Conservation (phyloP, 2,888 invertebrate genomes). For the Eupsilia transversa region DNA sequence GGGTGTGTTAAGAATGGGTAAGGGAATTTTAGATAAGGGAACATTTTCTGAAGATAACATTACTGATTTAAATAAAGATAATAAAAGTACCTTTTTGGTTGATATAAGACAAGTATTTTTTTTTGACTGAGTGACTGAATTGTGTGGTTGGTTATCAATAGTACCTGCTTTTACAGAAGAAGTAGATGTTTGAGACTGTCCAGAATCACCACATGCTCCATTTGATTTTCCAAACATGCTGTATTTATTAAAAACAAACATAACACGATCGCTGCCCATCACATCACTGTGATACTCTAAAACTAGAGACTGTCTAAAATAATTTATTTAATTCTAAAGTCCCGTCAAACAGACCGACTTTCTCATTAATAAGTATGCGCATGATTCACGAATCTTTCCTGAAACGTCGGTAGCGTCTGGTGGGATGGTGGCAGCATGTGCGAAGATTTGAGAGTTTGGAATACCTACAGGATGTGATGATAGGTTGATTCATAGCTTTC, state of each 20-base stretch:
- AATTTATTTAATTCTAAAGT: constrained; percentile 14
- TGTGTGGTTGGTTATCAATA: too few relatives aligned
- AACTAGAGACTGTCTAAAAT: neutral
- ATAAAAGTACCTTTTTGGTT: neutral
- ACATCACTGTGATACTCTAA: neutral
- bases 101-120: too few relatives aligned
- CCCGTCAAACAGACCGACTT: constrained; percentile 53
- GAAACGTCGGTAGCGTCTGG: constrained; percentile 69
- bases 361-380: constrained; percentile 47
- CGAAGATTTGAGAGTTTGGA: constrained; percentile 65
- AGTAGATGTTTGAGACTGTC: too few relatives aligned
- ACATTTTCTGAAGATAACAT: neutral
- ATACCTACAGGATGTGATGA: constrained; percentile 78
- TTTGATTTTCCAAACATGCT: constrained; percentile 1
- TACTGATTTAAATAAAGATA: neutral
- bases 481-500: constrained; percentile 66
- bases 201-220: neutral
- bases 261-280: neutral
- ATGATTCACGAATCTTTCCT: constrained; percentile 79
- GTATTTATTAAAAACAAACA: constrained; percentile 20
- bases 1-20: too few relatives aligned
- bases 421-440: constrained; percentile 75
- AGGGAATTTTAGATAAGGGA: neutral
- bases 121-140: too few relatives aligned
- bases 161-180: neutral